Conservation (phyloP, 2,113 vertebrate species). For the Pseudorasbora parva region DNA sequence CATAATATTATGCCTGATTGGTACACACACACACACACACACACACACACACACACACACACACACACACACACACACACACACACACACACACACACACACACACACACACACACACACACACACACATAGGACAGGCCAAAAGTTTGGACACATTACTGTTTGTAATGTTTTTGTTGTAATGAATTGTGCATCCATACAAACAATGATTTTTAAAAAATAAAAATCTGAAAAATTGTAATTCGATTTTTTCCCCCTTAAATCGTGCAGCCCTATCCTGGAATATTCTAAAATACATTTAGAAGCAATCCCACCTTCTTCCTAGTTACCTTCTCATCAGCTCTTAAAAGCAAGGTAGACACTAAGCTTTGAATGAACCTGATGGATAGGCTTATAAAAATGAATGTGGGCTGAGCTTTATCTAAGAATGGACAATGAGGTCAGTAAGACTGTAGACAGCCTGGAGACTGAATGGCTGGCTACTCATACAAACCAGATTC, state of each 20-base stretch:
- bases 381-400: constrained; percentile 10
- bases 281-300: neutral
- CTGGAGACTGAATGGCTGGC: constrained; percentile 37
- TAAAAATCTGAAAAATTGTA: no score
- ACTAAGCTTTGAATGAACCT: constrained; percentile 5
- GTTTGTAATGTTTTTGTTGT: no score
- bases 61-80: no score
- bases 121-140: no score
- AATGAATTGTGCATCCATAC: no score
- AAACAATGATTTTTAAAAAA: neutral
- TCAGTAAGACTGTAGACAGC: constrained; percentile 10
- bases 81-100: no score
- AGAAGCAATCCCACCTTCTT: neutral
- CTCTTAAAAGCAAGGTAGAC: neutral
- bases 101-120: no score
- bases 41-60: no score
- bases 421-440: constrained; percentile 35
- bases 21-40: no score
- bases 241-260: neutral
- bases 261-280: neutral
- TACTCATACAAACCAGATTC: constrained; percentile 37
- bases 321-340: neutral
- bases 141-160: no score
- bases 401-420: constrained; percentile 17
- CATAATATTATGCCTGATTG: no score